Percentiles rank a stretch among this genome's conserved stretches.
Evolutionary conservation across 2,888 invertebrate species (phyloP).

Genomic region (Julus scandinavius): DNA sequence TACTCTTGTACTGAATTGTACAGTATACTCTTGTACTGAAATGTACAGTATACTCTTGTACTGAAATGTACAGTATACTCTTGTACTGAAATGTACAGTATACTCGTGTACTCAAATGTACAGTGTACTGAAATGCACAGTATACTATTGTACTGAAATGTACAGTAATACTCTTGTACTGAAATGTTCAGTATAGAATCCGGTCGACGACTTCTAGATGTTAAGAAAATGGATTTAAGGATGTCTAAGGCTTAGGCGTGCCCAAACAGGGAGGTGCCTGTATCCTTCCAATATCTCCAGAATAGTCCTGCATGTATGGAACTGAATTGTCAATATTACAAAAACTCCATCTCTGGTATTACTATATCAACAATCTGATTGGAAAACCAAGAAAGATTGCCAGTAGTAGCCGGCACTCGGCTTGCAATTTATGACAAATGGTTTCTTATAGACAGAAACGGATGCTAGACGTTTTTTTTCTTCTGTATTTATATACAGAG

Average conservation of each 20-base stretch:
- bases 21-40: no score
- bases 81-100: no score
- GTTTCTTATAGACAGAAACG: conserved; percentile 42
- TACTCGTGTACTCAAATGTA: no score
- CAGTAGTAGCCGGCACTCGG: background rate
- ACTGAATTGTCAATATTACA: conserved; percentile 38
- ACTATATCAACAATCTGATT: conserved; percentile 42
- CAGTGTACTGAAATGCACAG: no score
- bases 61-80: no score
- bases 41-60: no score
- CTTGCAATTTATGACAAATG: conserved; percentile 43
- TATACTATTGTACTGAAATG: no score
- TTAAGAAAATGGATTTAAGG: background rate
- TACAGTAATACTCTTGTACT: no score
- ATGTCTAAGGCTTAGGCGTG: background rate
- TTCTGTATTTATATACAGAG: conserved; percentile 18
- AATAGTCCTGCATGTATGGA: background rate
- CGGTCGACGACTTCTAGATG: background rate
- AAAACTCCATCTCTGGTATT: conserved; percentile 25
- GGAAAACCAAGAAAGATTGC: background rate
- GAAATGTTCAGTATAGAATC: no score
- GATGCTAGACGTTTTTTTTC: conserved; percentile 18
- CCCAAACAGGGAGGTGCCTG: background rate
- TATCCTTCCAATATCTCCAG: background rate
- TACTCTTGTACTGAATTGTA: no score